Conservation (phyloP, 1,140 invertebrate genomes). For the Brevipalpus yothersi region DNA sequence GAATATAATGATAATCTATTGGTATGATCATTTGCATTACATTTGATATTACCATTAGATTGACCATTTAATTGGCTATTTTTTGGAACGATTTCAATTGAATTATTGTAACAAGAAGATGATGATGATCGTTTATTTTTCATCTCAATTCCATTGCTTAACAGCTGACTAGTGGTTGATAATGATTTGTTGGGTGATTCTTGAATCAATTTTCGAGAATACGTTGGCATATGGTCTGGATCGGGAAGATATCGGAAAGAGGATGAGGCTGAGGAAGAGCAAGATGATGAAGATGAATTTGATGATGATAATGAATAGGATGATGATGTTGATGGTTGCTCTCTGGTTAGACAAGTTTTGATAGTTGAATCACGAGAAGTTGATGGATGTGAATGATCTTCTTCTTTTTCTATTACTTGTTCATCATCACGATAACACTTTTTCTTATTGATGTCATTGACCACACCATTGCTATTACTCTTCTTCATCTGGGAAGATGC, state of each 20-base stretch:
- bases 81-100: neutral
- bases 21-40: too few species aligned
- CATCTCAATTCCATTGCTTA: too few species aligned
- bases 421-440: neutral
- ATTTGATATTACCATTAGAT: neutral
- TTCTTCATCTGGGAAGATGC: neutral
- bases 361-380: too few species aligned
- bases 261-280: neutral
- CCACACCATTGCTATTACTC: neutral
- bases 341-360: too few species aligned
- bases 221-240: too few species aligned
- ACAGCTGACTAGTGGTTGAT: too few species aligned
- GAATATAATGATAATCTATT: too few species aligned
- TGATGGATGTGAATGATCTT: neutral
- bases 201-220: too few species aligned
- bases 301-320: neutral
- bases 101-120: too few species aligned
- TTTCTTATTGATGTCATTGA: neutral
- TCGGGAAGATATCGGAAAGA: neutral
- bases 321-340: neutral
- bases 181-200: too few species aligned
- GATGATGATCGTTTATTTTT: too few species aligned
- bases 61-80: neutral
- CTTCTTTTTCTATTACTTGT: neutral
- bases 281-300: neutral